Percentiles rank a stretch among this genome's conserved stretches.
phyloP scores from a whole-genome alignment of 2,113 vertebrate genomes.

The Glaucomys volans region DNA sequence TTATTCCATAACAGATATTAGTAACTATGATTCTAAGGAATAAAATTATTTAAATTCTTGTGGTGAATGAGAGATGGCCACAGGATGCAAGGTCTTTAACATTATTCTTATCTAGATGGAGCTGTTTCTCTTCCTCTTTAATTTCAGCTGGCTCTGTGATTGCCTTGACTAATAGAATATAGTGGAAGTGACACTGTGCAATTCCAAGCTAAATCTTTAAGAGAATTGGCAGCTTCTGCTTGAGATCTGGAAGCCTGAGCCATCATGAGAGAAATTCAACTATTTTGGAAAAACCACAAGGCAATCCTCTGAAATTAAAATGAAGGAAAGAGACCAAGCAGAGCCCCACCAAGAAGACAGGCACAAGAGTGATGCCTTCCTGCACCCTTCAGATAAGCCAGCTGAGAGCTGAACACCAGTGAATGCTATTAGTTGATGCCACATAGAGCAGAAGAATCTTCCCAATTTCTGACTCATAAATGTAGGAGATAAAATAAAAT shows the following conservation, averaged over 20 bases:
- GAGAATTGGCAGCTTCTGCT: not conserved
- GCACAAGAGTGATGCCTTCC: not conserved
- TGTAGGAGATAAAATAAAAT: not conserved
- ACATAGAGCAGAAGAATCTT: not conserved
- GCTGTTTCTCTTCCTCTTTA: not conserved
- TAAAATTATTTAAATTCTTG: not conserved
- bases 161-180: not conserved
- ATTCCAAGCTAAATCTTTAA: not conserved
- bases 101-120: not conserved
- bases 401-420: not conserved
- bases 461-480: not conserved
- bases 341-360: not conserved
- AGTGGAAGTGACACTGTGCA: not conserved
- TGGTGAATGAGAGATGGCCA: not conserved
- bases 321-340: not conserved
- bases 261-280: not conserved
- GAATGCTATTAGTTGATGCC: not conserved
- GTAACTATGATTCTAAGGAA: constrained; percentile 2
- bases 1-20: not conserved
- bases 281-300: not conserved
- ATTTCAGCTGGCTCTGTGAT: not conserved
- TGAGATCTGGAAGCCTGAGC: not conserved
- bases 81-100: not conserved
- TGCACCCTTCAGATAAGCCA: not conserved
- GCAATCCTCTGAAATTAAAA: not conserved